phyloP scores from a whole-genome alignment of 2,797 vertebrate species.

The Sus cebifrons region DNA sequence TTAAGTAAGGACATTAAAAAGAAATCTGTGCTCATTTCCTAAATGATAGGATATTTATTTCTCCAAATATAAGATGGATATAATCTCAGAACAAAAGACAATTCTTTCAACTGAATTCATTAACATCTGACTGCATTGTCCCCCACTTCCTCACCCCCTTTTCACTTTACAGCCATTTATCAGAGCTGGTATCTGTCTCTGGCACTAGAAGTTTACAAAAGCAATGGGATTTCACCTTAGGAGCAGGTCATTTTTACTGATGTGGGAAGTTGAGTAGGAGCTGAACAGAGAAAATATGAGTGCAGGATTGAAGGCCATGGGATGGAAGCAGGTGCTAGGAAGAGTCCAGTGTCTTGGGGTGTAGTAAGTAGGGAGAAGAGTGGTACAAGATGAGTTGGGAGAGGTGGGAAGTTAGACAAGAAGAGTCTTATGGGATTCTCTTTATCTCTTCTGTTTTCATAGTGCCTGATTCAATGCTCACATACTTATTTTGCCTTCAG shows the following conservation, averaged over 20 bases:
- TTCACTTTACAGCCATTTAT: background rate
- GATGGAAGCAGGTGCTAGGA: background rate
- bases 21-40: background rate
- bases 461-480: background rate
- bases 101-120: background rate
- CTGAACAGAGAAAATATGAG: background rate
- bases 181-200: background rate
- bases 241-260: background rate
- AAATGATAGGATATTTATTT: conserved; percentile 36
- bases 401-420: background rate
- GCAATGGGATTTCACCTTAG: background rate
- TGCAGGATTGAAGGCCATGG: background rate
- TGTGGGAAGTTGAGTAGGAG: background rate
- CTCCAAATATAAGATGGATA: background rate
- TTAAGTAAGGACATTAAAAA: background rate
- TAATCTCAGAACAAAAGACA: background rate
- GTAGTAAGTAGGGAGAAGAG: too few species aligned
- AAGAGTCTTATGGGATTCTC: background rate
- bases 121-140: background rate
- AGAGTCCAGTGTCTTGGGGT: background rate
- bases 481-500: background rate
- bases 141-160: background rate
- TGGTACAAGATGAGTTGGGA: background rate
- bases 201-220: background rate
- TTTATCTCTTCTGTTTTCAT: background rate